These are phyloP conservation scores for Nezara viridula DNA, from an alignment of 2,888 invertebrate species.

Conservation along the genomic window DNA sequence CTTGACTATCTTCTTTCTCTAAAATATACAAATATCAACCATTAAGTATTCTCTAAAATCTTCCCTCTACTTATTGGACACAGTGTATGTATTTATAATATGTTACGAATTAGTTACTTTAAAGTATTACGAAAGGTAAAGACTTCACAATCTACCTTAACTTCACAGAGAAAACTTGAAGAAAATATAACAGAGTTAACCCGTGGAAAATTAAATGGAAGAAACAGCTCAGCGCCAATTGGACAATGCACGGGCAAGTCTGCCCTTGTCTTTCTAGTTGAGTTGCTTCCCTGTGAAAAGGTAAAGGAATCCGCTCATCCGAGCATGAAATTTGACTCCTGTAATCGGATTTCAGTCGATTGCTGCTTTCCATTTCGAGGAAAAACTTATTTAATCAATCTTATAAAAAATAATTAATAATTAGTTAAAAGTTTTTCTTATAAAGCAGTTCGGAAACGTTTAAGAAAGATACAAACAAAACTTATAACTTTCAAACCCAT, in stretches of 20 bases:
- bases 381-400: background rate
- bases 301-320: background rate
- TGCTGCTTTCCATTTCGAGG: background rate
- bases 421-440: too few species aligned
- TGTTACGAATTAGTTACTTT: too few species aligned
- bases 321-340: background rate
- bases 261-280: conserved; percentile 34
- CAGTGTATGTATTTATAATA: too few species aligned
- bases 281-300: background rate
- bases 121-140: too few species aligned
- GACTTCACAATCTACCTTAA: too few species aligned
- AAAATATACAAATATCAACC: too few species aligned
- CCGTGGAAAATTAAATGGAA: conserved; percentile 4
- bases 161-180: background rate
- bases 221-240: background rate
- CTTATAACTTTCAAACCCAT: too few species aligned
- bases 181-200: background rate
- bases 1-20: too few species aligned
- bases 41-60: too few species aligned
- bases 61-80: too few species aligned
- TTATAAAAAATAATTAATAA: background rate
- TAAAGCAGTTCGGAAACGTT: too few species aligned
- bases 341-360: background rate
- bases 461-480: too few species aligned
- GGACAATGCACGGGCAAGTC: background rate